Evolutionary conservation across 2,888 invertebrate genomes (phyloP).

Genomic region (Oegoconia quadripuncta): DNA sequence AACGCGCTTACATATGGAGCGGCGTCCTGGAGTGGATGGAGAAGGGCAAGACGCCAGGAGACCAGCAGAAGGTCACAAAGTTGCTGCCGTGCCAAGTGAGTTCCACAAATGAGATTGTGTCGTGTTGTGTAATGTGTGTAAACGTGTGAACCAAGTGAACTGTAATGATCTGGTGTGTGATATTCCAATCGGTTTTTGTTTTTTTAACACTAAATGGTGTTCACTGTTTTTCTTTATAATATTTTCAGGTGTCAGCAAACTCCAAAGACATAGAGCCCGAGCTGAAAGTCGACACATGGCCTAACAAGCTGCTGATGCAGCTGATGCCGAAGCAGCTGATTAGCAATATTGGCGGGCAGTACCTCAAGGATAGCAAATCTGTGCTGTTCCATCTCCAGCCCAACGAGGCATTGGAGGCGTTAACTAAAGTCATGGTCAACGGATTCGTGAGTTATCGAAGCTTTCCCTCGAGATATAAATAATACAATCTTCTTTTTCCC

Average conservation of each 20-base stretch:
- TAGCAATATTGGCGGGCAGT: constrained; percentile 92
- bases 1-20: constrained; percentile 82
- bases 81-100: constrained; percentile 75
- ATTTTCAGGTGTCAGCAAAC: constrained; percentile 77
- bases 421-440: constrained; percentile 95
- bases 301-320: constrained; percentile 94
- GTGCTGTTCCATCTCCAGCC: constrained; percentile 93
- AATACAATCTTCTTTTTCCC: too few relatives aligned
- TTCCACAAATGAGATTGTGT: background rate
- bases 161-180: too few relatives aligned
- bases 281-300: constrained; percentile 96
- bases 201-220: too few relatives aligned
- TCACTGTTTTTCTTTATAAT: too few relatives aligned
- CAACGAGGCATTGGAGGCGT: constrained; percentile 90
- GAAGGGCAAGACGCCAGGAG: constrained; percentile 88
- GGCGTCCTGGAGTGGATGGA: constrained; percentile 96
- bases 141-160: too few relatives aligned
- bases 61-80: constrained; percentile 90
- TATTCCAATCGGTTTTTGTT: too few relatives aligned
- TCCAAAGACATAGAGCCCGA: constrained; percentile 93
- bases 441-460: constrained; percentile 87
- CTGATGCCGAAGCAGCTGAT: constrained; percentile 95
- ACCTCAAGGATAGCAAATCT: constrained; percentile 94
- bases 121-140: too few relatives aligned
- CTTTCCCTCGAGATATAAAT: too few relatives aligned